phyloP scores from a whole-genome alignment of 2,113 vertebrate genomes.

The Uria aalge region DNA sequence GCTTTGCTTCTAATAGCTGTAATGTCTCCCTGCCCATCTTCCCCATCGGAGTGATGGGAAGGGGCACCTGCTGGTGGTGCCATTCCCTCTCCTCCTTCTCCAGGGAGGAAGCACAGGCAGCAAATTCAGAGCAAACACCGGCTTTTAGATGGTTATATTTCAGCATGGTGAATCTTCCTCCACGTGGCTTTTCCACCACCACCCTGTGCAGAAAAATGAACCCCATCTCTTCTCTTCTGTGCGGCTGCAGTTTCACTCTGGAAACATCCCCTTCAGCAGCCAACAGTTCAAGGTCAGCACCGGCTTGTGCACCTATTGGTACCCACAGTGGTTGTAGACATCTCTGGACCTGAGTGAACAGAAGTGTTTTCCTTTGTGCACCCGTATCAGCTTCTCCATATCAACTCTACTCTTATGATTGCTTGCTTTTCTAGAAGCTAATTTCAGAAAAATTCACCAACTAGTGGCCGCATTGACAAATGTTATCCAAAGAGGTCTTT shows the following conservation, averaged over 20 bases:
- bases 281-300: not conserved
- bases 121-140: not conserved
- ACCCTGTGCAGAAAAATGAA: not conserved
- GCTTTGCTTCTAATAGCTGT: not conserved
- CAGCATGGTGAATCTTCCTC: not conserved
- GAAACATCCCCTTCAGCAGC: not conserved
- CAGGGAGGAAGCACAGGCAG: not conserved
- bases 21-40: not conserved
- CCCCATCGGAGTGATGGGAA: not conserved
- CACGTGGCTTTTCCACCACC: not conserved
- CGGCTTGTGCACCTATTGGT: not conserved
- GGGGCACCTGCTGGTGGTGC: not conserved
- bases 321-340: not conserved
- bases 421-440: not conserved
- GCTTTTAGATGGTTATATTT: not conserved
- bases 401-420: not conserved
- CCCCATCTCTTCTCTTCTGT: not conserved
- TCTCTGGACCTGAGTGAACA: not conserved
- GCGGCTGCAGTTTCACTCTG: not conserved
- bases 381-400: rapidly evolving
- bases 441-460: not conserved
- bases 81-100: not conserved
- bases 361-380: not conserved
- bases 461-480: not conserved
- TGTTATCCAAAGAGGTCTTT: not conserved